phyloP scores from a whole-genome alignment of 2,888 invertebrate genomes.

The Nebria brevicollis region DNA sequence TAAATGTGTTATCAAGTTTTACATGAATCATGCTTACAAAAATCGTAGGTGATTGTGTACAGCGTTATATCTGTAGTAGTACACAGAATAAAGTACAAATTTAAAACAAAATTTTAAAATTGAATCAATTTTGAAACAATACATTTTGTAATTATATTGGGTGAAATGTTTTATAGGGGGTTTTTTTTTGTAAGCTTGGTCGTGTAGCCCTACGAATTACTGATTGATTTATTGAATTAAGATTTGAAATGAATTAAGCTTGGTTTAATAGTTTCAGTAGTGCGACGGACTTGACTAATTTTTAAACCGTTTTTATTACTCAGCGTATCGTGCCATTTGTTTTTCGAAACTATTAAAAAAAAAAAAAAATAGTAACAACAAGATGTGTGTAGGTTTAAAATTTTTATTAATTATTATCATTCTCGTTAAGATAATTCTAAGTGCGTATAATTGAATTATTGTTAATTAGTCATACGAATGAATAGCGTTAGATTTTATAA shows the following conservation, averaged over 20 bases:
- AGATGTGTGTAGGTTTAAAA: constrained; percentile 37
- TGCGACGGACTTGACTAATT: background rate
- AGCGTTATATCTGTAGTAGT: background rate
- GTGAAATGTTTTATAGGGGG: too few species aligned
- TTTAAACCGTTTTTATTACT: background rate
- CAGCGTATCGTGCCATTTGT: constrained; percentile 41
- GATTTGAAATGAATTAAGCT: background rate
- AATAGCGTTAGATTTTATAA: constrained; percentile 40
- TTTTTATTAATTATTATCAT: constrained; percentile 28
- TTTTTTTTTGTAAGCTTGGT: too few species aligned
- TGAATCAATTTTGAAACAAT: background rate
- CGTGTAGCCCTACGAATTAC: too few species aligned
- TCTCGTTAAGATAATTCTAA: constrained; percentile 41
- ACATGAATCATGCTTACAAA: too few species aligned
- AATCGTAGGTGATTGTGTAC: background rate
- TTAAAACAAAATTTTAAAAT: background rate
- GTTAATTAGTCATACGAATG: constrained; percentile 43
- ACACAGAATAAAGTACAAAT: background rate
- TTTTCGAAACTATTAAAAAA: constrained; percentile 12
- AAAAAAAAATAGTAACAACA: background rate
- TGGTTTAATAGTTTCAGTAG: background rate
- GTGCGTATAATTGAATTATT: constrained; percentile 47
- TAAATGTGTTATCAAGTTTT: background rate
- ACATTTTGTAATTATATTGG: too few species aligned
- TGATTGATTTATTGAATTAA: too few species aligned